Evolutionary conservation across 2,113 vertebrate species (phyloP).

Genomic region (Leucopsar rothschildi): DNA sequence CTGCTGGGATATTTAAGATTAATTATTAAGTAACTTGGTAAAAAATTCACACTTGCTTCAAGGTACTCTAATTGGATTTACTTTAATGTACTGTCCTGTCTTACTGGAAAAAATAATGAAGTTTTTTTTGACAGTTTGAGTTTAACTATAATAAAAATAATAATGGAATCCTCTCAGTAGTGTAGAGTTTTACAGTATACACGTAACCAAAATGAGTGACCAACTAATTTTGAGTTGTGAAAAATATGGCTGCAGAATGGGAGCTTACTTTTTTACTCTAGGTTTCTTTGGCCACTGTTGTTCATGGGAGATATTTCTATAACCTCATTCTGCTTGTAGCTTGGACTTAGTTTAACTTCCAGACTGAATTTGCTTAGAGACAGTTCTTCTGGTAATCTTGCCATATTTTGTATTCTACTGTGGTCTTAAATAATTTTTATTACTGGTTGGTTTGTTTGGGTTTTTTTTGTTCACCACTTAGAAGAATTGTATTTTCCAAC

Average conservation of each 20-base stretch:
- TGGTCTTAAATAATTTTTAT: not conserved
- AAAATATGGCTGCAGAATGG: not conserved
- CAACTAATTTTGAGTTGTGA: not conserved
- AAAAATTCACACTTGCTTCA: conserved; percentile 14
- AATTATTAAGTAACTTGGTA: conserved; percentile 23
- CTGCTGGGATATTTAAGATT: not conserved
- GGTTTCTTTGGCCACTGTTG: not conserved
- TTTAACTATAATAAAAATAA: not conserved
- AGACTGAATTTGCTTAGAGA: not conserved
- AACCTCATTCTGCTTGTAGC: not conserved
- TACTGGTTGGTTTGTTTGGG: not conserved
- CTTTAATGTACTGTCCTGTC: not conserved
- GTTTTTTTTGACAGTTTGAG: not conserved
- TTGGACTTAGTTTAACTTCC: not conserved
- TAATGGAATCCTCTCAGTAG: not conserved
- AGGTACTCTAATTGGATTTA: conserved; percentile 3
- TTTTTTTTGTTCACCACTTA: accelerated
- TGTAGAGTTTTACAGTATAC: not conserved
- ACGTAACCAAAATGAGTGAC: not conserved
- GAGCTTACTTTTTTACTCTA: not conserved
- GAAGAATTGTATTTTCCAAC: not conserved
- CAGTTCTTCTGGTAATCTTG: not conserved
- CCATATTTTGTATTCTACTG: not conserved
- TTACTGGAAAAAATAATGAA: not conserved
- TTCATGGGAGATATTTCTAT: not conserved